Evolutionary conservation across 2,113 vertebrate species (phyloP), one percentile per base, ranked within the genome.

Genomic region (Lophura nycthemera): DNA sequence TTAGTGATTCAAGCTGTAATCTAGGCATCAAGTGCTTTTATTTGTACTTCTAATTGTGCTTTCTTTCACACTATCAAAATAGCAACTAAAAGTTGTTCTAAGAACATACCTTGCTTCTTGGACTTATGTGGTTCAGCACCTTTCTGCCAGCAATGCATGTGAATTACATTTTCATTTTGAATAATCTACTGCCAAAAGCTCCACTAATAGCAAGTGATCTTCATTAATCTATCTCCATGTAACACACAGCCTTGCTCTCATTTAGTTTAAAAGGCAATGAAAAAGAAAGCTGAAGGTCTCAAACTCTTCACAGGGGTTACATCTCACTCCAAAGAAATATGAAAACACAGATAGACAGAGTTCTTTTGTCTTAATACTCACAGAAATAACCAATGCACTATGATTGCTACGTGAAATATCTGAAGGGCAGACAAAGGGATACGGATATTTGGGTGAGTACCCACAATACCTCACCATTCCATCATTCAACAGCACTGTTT

Each of bases 391-490:
- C 27, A 70, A 14, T 6, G 36, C 13, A 25, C 21, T 56, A 30
- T 1, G 19, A 81, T 13, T 1, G 1, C 11, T 76, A 59, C 63
- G 48, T 48, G n/a, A 78, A 13, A 32, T 7, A 5, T 25, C 3
- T 45, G 30, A 43, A 70, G 2, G 6, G 19, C 30, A 73, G n/a
- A 21, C 36, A 80, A 29, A n/a, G 13, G 17, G 40, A 54, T 6
- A 10, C 7, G 18, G 14, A 7, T 11, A 21, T 59, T 86, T 57
- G 22, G 59, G 60, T 42, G 40, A 83, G 54, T 7, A n/a, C 6
- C 34, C 2, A 0, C 6, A 71, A 34, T 12, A 34, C 15, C 24
- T 65, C 3, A 0, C 4, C 42, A 43, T 66, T 43, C 67, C 59
- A 78, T 11, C n/a, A 40, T 20, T 10, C 27, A 22, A 34, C 3